Percentiles rank a stretch among this genome's conserved stretches.
Evolutionary conservation across 2,113 vertebrate species (phyloP).

Genomic region (Myrmecophaga tridactyla): DNA sequence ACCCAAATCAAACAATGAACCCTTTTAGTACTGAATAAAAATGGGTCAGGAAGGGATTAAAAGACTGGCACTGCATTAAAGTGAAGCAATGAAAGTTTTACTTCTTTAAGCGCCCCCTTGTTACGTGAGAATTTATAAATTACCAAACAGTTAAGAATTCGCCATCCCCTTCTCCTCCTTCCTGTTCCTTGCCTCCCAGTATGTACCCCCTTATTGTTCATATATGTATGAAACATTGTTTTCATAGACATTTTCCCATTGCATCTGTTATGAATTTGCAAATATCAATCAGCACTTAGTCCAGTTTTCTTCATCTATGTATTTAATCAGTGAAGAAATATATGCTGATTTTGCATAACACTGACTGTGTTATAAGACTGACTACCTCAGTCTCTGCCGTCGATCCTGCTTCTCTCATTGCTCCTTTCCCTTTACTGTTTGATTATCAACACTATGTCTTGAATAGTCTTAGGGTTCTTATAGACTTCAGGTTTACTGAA

Average conservation of each 20-base stretch:
- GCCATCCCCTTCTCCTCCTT: neutral
- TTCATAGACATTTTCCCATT: constrained; percentile 4
- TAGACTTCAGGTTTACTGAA: neutral
- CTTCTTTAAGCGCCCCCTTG: constrained; percentile 21
- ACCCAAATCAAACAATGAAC: constrained; percentile 59
- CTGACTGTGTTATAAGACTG: neutral
- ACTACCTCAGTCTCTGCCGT: neutral
- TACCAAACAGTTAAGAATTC: constrained; percentile 6
- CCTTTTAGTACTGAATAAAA: constrained; percentile 63
- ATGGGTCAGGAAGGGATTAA: constrained; percentile 69
- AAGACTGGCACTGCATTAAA: constrained; percentile 35
- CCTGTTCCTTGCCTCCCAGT: neutral
- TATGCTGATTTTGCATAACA: neutral
- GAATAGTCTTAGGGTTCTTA: neutral
- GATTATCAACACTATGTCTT: neutral
- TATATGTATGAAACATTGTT: neutral
- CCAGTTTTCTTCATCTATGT: neutral
- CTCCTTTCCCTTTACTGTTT: neutral
- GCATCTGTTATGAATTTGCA: neutral
- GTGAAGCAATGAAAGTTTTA: constrained; percentile 1
- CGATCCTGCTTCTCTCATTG: neutral
- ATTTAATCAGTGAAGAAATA: neutral
- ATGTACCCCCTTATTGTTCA: constrained; percentile 13
- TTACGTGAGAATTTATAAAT: constrained; percentile 49
- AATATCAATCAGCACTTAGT: neutral